A percentile compares a stretch with the other conserved stretches of the same genome.
Conservation (phyloP, 1,140 invertebrate genomes). For the Triops longicaudatus region DNA sequence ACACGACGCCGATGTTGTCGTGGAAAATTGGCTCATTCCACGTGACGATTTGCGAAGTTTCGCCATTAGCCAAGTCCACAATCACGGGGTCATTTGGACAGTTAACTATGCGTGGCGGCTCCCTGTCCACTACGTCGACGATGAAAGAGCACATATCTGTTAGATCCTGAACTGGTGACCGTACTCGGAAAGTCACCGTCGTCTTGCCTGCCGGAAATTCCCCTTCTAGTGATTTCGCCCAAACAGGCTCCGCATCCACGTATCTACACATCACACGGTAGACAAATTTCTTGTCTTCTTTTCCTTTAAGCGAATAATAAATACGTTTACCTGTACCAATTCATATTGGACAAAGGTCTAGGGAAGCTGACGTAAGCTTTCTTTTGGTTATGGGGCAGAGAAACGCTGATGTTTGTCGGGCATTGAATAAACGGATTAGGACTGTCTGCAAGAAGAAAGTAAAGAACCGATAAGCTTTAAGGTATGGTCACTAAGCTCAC, state of each 20-base stretch:
- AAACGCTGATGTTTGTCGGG: constrained; percentile 49
- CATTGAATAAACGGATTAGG: constrained; percentile 54
- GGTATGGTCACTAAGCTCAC: not conserved
- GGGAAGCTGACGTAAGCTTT: constrained; percentile 50
- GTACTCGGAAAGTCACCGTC: constrained; percentile 51
- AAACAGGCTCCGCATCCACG: constrained; percentile 51
- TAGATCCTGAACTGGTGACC: constrained; percentile 47
- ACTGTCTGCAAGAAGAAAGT: constrained; percentile 33
- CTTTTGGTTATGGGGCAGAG: constrained; percentile 45
- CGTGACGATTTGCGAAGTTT: constrained; percentile 47
- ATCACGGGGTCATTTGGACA: constrained; percentile 55
- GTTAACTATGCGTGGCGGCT: constrained; percentile 47
- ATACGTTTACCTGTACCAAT: constrained; percentile 48
- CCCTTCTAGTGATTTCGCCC: constrained; percentile 54
- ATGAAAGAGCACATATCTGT: constrained; percentile 51
- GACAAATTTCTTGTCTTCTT: constrained; percentile 30
- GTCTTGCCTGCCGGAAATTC: constrained; percentile 50
- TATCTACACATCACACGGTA: constrained; percentile 41
- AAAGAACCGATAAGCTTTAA: constrained; percentile 2
- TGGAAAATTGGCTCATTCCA: constrained; percentile 60
- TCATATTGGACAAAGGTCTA: constrained; percentile 56
- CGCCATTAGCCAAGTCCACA: constrained; percentile 46
- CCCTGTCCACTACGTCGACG: constrained; percentile 52
- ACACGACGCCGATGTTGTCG: constrained; percentile 51
- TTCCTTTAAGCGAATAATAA: not conserved